Conservation (phyloP, 2,888 invertebrate species). For the Clunio marinus region DNA sequence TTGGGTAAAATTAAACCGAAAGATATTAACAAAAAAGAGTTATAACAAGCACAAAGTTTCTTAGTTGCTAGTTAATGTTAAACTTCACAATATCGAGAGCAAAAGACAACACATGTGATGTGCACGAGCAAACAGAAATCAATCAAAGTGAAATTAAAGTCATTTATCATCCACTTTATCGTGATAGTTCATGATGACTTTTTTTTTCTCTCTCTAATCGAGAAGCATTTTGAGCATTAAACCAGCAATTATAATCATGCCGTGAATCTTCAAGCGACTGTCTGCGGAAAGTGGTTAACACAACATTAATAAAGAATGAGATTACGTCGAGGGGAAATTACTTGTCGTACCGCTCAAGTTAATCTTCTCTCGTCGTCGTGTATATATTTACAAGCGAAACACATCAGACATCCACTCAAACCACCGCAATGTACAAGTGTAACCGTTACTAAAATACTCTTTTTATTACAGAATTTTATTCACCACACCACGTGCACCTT, state of each 20-base stretch:
- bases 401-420: neutral
- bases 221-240: neutral
- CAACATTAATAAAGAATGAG: neutral
- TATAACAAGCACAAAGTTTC: too few species aligned
- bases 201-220: neutral
- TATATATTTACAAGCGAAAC: constrained; percentile 11
- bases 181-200: neutral
- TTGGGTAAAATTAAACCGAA: neutral
- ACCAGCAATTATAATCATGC: neutral
- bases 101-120: too few species aligned
- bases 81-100: too few species aligned
- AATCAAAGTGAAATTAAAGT: constrained; percentile 5
- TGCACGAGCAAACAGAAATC: neutral
- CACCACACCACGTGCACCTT: constrained; percentile 8
- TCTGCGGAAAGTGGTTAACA: neutral
- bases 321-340: neutral
- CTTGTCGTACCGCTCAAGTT: too few species aligned
- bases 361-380: neutral
- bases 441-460: neutral
- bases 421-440: constrained; percentile 12
- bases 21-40: neutral
- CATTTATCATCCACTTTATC: neutral
- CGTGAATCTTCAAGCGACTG: neutral
- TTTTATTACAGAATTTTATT: neutral
- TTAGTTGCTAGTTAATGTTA: too few species aligned